Base-by-base conservation (phyloP, 1,140 invertebrate species). In the Tribolium castaneum region DNA sequence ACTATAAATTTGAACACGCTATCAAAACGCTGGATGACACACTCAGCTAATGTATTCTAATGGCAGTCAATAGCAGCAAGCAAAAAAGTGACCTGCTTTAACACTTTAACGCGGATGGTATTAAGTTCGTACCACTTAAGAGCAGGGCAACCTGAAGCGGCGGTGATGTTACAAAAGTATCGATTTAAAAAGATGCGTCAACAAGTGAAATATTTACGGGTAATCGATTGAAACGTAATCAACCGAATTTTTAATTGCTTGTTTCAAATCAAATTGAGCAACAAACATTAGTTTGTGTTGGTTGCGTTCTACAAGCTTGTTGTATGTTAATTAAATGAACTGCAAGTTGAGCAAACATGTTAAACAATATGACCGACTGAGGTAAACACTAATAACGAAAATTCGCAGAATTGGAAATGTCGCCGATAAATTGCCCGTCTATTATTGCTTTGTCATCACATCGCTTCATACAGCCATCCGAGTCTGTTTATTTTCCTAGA, bases 391-490 rank as follows among this genome's bases (percentile, higher is more conserved):
- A 34, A 66, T 66, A 66, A 66, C 13, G 30, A 66, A 66, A 66
- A 66, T 66, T 10, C n/a, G 9, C 25, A 35, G 22, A 12, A 66
- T 12, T 14, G n/a, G 59, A 66, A 30, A 35, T 34, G 30, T 34
- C 3, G 30, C 3, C 59, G 14, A 66, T 66, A 66, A 66, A 66
- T 66, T 35, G n/a, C 3, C 25, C 10, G 6, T n/a, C 7, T 9
- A 30, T 66, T 66, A 66, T 66, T 66, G 59, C 59, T 12, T 66
- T 62, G 56, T 62, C 56, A 62, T 62, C 56, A 35, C 56, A 56
- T 56, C 13, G 1, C 52, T 4, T 34, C 30, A 66, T 35, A 25
- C 14, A 66, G 30, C 25, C 59, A 35, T 66, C 30, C 10, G 19
- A 45, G 25, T 14, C 59, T 34, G 59, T 34, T 35, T 66, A 66